These are phyloP conservation scores for Lepidocyrtinus sp. DNA, from an alignment of 2,888 invertebrate genomes.

Conservation along the genomic window DNA sequence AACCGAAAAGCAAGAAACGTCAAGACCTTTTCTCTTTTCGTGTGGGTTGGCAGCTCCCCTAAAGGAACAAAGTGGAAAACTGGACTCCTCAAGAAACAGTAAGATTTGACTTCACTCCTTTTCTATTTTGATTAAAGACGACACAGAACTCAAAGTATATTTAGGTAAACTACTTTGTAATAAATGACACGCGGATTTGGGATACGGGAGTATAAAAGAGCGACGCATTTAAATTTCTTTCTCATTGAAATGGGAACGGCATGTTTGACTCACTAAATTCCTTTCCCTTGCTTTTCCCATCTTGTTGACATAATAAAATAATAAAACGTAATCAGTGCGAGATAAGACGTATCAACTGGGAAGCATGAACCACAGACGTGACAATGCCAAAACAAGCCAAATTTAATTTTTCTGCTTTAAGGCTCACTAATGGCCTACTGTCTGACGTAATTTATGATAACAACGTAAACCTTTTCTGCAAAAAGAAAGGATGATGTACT, in stretches of 20 bases:
- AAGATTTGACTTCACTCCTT: constrained; percentile 17
- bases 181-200: not conserved
- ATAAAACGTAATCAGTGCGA: not conserved
- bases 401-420: constrained; percentile 13
- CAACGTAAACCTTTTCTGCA: not conserved
- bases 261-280: not conserved
- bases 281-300: constrained; percentile 7
- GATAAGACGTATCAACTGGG: not conserved
- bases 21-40: constrained; percentile 7
- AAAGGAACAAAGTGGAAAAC: constrained; percentile 31
- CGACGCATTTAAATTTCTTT: not conserved
- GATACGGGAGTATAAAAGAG: too few species aligned
- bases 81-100: constrained; percentile 56
- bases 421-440: constrained; percentile 15
- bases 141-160: not conserved
- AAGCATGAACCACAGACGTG: constrained; percentile 4
- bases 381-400: constrained; percentile 10
- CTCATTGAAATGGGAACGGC: not conserved
- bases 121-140: too few species aligned
- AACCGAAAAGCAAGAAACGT: constrained; percentile 12
- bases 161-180: not conserved
- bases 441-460: constrained; percentile 12
- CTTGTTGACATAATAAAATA: constrained; percentile 15
- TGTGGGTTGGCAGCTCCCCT: not conserved
- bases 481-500: constrained; percentile 2